phyloP scores from a whole-genome alignment of 2,888 invertebrate species.

The Gasteruption jaculator region DNA sequence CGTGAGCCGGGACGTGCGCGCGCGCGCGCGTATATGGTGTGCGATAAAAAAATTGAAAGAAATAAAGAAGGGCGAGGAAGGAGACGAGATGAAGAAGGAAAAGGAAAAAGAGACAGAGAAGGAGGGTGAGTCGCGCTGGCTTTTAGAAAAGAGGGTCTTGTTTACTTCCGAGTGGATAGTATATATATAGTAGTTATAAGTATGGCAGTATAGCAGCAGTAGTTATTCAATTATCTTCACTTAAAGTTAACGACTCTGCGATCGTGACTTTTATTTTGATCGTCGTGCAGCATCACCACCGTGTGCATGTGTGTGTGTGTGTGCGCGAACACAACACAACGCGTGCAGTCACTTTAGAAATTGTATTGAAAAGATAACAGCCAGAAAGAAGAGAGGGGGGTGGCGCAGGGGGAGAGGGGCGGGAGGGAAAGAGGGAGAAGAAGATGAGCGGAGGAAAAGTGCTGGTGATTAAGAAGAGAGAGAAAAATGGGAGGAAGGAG shows the following conservation, averaged over 20 bases:
- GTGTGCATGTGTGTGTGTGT: constrained; percentile 1
- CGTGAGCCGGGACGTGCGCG: too few relatives aligned
- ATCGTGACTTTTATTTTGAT: too few relatives aligned
- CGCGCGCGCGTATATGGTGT: too few relatives aligned
- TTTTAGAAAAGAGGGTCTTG: too few relatives aligned
- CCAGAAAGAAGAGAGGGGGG: constrained; percentile 13
- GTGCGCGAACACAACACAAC: neutral
- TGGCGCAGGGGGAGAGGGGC: constrained; percentile 9
- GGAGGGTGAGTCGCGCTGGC: constrained; percentile 6
- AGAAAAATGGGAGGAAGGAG: constrained; percentile 10
- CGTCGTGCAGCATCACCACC: too few relatives aligned
- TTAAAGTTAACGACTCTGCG: too few relatives aligned
- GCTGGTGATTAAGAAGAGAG: constrained; percentile 2
- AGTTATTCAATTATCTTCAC: too few relatives aligned
- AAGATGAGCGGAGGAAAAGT: constrained; percentile 13
- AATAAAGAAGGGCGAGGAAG: constrained; percentile 6
- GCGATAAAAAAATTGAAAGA: constrained; percentile 9
- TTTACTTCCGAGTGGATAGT: too few relatives aligned
- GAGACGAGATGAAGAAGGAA: constrained; percentile 6
- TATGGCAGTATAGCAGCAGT: too few relatives aligned
- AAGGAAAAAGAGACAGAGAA: constrained; percentile 3
- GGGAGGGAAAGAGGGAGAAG: constrained; percentile 14
- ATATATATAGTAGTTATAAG: too few relatives aligned
- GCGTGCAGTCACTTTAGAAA: neutral
- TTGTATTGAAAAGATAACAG: constrained; percentile 6